These are phyloP conservation scores for Synergus laeviventris DNA, from an alignment of 2,888 invertebrate species.

Conservation along the genomic window DNA sequence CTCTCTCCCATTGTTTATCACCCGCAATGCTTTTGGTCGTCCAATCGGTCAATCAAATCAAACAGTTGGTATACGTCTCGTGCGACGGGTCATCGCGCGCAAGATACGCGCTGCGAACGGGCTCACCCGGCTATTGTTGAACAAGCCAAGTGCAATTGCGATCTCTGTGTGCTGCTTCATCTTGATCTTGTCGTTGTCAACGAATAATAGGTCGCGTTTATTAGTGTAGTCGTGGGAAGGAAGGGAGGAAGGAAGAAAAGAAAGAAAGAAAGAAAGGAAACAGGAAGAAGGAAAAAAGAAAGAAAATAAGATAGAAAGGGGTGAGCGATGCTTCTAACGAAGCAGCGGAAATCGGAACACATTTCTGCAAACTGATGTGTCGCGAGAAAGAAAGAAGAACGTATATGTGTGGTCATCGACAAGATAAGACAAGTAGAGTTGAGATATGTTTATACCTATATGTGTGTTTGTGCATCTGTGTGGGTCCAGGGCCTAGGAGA, in stretches of 20 bases:
- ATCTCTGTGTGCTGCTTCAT: not conserved
- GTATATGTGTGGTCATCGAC: not conserved
- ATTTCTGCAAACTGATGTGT: not conserved
- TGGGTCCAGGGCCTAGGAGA: not conserved
- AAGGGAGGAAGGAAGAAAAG: too few species aligned
- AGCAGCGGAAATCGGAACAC: not conserved
- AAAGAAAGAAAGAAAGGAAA: too few species aligned
- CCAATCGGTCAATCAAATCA: slow-evolving; percentile 4
- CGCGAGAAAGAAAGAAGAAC: not conserved
- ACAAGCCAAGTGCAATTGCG: not conserved
- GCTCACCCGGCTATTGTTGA: not conserved
- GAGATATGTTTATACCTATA: not conserved
- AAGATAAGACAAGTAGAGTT: slow-evolving; percentile 9
- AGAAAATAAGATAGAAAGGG: not conserved
- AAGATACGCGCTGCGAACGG: not conserved
- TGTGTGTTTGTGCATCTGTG: not conserved
- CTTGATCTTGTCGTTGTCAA: not conserved
- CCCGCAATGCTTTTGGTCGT: not conserved
- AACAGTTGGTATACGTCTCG: slow-evolving; percentile 1
- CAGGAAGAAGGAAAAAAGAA: too few species aligned
- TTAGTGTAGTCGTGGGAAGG: not conserved
- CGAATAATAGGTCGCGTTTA: too few species aligned
- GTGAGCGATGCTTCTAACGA: not conserved
- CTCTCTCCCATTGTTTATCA: not conserved
- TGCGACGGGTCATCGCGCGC: slow-evolving; percentile 12